Evolutionary conservation across 2,888 invertebrate genomes (phyloP).

Genomic region (Eueremaeus valkanovi): DNA sequence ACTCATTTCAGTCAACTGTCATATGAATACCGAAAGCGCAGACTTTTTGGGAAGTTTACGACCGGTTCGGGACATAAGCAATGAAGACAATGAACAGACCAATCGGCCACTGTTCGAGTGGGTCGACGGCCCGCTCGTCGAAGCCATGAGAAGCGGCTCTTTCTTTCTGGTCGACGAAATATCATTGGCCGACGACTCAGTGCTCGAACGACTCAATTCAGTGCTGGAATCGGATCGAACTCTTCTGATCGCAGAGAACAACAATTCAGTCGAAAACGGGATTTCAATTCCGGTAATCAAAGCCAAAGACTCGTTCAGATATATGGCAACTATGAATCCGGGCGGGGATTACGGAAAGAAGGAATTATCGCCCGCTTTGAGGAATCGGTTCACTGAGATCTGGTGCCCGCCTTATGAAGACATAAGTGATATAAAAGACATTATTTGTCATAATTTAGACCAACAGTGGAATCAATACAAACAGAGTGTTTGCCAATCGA

Average conservation of each 20-base stretch:
- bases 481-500: conserved; percentile 58
- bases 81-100: conserved; percentile 48
- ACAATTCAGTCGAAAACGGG: conserved; percentile 57
- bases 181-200: conserved; percentile 96
- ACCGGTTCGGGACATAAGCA: conserved; percentile 67
- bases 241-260: conserved; percentile 82
- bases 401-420: conserved; percentile 83
- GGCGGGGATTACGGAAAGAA: conserved; percentile 99
- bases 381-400: conserved; percentile 97
- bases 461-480: conserved; percentile 40
- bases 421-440: conserved; percentile 51
- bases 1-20: conserved; percentile 86
- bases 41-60: conserved; percentile 94
- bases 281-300: conserved; percentile 46
- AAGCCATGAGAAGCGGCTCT: conserved; percentile 79
- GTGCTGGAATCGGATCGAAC: conserved; percentile 88
- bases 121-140: conserved; percentile 92
- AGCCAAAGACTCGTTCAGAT: conserved; percentile 71
- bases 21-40: conserved; percentile 96
- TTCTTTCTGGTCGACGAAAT: conserved; percentile 97
- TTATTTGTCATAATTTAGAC: conserved; percentile 51
- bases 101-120: conserved; percentile 73
- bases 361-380: conserved; percentile 90
- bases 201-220: conserved; percentile 93
- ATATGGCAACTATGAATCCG: conserved; percentile 98